These are phyloP conservation scores for Zophobas morio DNA, from an alignment of 1,140 invertebrate genomes.

Conservation along the genomic window DNA sequence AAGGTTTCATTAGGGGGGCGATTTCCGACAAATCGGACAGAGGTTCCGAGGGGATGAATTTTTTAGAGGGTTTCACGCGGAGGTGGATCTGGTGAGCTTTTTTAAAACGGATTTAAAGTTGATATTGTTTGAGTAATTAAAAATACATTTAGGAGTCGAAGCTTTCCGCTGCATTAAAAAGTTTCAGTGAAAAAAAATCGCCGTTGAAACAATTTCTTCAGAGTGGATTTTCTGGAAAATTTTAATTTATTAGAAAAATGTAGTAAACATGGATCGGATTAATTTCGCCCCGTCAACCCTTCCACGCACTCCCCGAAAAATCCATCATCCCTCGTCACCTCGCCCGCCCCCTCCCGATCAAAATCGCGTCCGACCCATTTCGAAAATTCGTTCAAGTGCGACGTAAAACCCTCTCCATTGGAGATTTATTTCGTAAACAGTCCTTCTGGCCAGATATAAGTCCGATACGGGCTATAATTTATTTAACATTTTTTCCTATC, in stretches of 20 bases:
- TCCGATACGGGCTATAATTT: slow-evolving; percentile 16
- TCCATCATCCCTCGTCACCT: background rate
- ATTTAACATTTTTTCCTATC: slow-evolving; percentile 26
- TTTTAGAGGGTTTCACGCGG: background rate
- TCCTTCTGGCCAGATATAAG: background rate
- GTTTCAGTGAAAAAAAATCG: no score
- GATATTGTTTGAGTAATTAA: no score
- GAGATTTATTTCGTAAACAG: slow-evolving; percentile 17
- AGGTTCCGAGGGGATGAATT: slow-evolving; percentile 17
- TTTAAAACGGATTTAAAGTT: no score
- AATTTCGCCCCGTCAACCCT: no score
- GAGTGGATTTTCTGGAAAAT: background rate
- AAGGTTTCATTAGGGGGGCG: slow-evolving; percentile 15
- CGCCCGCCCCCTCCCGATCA: background rate
- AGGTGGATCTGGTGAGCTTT: background rate
- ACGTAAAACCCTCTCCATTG: slow-evolving; percentile 6
- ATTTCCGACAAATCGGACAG: slow-evolving; percentile 21
- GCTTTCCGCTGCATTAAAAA: no score
- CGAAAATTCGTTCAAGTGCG: background rate
- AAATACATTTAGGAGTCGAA: no score
- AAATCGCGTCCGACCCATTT: slow-evolving; percentile 7
- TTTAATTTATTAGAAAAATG: background rate
- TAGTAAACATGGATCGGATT: no score
- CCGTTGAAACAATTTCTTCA: no score
- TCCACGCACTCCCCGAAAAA: background rate